Percentiles rank a stretch among this genome's conserved stretches.
These are phyloP conservation scores for Rhinopomastus cyanomelas DNA, from an alignment of 2,113 vertebrate species.

Conservation along the genomic window DNA sequence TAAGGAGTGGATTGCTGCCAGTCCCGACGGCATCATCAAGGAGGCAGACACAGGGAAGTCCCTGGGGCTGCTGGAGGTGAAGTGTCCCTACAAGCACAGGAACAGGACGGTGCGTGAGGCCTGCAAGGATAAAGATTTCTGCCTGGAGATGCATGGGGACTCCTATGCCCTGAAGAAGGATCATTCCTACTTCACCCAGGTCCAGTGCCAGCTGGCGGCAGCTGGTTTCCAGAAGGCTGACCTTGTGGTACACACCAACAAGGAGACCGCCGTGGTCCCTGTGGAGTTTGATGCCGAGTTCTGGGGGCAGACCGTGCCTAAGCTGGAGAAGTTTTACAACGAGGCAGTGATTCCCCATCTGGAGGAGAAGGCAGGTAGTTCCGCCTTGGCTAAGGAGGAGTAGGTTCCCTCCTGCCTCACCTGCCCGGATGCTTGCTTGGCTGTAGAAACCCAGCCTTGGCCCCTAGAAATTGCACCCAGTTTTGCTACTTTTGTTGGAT, in stretches of 20 bases:
- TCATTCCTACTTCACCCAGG: slow-evolving; percentile 82
- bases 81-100: slow-evolving; percentile 85
- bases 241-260: slow-evolving; percentile 77
- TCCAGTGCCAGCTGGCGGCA: slow-evolving; percentile 82
- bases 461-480: neutral
- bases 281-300: slow-evolving; percentile 73
- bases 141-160: slow-evolving; percentile 67
- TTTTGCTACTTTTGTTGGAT: neutral
- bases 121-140: slow-evolving; percentile 79
- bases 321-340: slow-evolving; percentile 79
- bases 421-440: neutral
- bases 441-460: neutral
- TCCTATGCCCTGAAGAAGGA: slow-evolving; percentile 73
- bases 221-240: slow-evolving; percentile 67
- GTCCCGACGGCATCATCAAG: slow-evolving; percentile 81
- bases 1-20: slow-evolving; percentile 81
- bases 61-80: slow-evolving; percentile 81
- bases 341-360: slow-evolving; percentile 74
- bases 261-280: slow-evolving; percentile 72
- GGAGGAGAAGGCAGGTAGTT: neutral
- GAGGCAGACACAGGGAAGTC: slow-evolving; percentile 56
- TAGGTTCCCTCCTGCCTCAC: neutral
- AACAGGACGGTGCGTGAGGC: slow-evolving; percentile 71
- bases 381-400: slow-evolving; percentile 53
- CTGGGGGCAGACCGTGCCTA: slow-evolving; percentile 73